phyloP scores from a whole-genome alignment of 2,888 invertebrate species.

The Oscheius myriophilus region DNA sequence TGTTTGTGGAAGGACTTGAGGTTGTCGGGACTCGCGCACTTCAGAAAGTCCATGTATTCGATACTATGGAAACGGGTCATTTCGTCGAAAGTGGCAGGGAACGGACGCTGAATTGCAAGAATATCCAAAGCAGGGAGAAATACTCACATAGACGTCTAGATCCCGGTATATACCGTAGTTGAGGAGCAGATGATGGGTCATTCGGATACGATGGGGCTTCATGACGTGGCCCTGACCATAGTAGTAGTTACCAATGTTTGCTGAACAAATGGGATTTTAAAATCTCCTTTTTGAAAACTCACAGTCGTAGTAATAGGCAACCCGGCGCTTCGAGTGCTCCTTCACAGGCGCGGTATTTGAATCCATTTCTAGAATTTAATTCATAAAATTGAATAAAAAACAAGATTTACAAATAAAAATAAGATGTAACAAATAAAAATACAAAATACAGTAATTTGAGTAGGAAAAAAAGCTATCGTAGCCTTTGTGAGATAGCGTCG shows the following conservation, averaged over 20 bases:
- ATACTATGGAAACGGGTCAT: slow-evolving; percentile 99
- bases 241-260: slow-evolving; percentile 97
- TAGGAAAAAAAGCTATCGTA: too few species aligned
- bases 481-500: too few species aligned
- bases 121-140: slow-evolving; percentile 74
- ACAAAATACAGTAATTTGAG: too few species aligned
- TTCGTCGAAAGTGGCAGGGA: slow-evolving; percentile 98
- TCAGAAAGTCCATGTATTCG: slow-evolving; percentile 95
- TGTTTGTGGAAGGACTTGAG: slow-evolving; percentile 99
- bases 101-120: slow-evolving; percentile 82
- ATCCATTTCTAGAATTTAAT: slow-evolving; percentile 2
- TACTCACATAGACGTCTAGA: slow-evolving; percentile 98
- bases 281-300: slow-evolving; percentile 76
- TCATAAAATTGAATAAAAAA: too few species aligned
- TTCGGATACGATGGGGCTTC: slow-evolving; percentile 96
- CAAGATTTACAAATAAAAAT: too few species aligned
- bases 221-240: slow-evolving; percentile 99
- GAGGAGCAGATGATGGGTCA: slow-evolving; percentile 97
- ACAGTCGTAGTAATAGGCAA: slow-evolving; percentile 77
- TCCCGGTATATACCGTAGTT: slow-evolving; percentile 99
- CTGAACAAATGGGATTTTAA: slow-evolving; percentile 48
- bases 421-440: too few species aligned
- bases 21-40: slow-evolving; percentile 96
- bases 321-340: slow-evolving; percentile 64
- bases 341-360: slow-evolving; percentile 30